Percentiles rank a stretch among this genome's conserved stretches.
These are phyloP conservation scores for Silvanus unidentatus DNA, from an alignment of 2,888 invertebrate species.

Conservation along the genomic window DNA sequence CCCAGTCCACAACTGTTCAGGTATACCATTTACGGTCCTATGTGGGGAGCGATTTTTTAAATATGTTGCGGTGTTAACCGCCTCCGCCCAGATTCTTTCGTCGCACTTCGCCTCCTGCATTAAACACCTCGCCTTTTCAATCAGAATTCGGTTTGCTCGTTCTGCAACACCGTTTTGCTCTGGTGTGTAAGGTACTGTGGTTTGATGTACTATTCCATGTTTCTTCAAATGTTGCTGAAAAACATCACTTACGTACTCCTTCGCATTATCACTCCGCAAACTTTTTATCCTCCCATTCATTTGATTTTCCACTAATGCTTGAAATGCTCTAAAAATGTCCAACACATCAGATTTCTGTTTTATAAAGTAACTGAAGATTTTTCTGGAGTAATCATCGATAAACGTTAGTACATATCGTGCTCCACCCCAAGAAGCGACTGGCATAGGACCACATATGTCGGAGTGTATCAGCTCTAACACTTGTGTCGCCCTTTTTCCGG, in stretches of 20 bases:
- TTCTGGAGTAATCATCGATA: slow-evolving; percentile 27
- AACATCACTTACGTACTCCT: background rate
- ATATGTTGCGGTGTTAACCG: no score
- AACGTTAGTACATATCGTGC: no score
- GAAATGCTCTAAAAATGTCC: no score
- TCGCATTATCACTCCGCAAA: background rate
- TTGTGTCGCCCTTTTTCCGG: slow-evolving; percentile 16
- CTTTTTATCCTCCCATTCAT: background rate
- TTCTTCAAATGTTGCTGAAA: background rate
- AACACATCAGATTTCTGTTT: no score
- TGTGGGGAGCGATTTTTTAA: background rate
- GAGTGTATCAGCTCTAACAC: slow-evolving; percentile 23
- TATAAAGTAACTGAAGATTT: background rate
- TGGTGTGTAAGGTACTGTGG: no score
- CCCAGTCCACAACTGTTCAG: no score
- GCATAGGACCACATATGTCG: no score
- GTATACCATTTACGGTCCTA: background rate
- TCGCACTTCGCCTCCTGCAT: background rate
- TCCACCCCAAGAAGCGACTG: no score
- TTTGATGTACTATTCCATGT: background rate
- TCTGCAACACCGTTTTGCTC: no score
- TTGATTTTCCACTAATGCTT: no score
- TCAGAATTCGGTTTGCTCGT: no score
- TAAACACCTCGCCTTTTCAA: slow-evolving; percentile 1
- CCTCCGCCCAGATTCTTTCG: no score